Evolutionary conservation across 2,113 vertebrate species (phyloP), one percentile per base, ranked within the genome.

Genomic region (Orientallactaga bullata): DNA sequence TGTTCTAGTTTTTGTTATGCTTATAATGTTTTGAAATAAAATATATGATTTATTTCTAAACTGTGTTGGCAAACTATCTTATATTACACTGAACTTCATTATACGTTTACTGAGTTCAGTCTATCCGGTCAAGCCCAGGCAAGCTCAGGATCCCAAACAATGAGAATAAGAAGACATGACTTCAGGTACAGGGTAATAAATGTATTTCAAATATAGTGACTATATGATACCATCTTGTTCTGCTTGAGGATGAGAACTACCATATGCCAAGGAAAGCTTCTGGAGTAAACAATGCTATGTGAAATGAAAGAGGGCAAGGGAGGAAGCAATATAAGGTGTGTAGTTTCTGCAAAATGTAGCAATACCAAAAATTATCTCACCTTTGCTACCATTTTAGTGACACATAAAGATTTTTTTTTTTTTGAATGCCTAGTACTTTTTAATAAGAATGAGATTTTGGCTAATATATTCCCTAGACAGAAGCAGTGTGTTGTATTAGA

Each of bases 391-490:
- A 87, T 91, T 95, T 96, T 90, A 92, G 73, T 83, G n/a, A 78
- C 47, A 79, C 92, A 93, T 94, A 95, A 94, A 96, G 82, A 94
- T 90, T 73, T 94, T 95, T 72, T 51, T 51, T 51, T 12, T 55
- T 55, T 72, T 89, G 73, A 95, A 95, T n/a, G 32, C 42, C 26
- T 91, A 85, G 72, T 30, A 30, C n/a, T 96, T 93, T 83, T 88
- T 79, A 96, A 91, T 95, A 95, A 96, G 94, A 95, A 84, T 55
- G 58, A 94, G 94, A 94, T 89, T 91, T 95, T 95, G 90, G 79
- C 85, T 94, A 96, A 95, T 95, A 90, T 94, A 96, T 91, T 95
- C 91, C 92, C 85, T 96, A 90, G 93, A 93, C 65, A 83, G 73
- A 95, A 42, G n/a, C 60, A 86, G 82, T 88, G 20, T 80, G 7